phyloP scores from a whole-genome alignment of 23 tunicate genomes.

The Diplosoma virens region DNA sequence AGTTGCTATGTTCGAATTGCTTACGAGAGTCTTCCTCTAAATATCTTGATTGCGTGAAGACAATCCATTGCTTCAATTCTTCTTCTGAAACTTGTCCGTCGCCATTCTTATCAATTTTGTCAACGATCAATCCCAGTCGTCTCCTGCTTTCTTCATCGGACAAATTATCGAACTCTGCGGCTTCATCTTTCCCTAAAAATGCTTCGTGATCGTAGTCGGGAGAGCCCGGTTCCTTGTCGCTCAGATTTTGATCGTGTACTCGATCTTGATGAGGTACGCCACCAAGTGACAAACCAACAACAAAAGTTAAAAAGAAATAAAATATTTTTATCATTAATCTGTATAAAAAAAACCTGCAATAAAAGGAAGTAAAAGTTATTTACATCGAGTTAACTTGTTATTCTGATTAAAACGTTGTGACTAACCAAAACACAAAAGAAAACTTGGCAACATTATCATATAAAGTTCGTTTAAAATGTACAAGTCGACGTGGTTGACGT shows the following conservation, averaged over 20 bases:
- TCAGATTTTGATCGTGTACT: conserved; percentile 53
- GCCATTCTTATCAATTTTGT: conserved; percentile 72
- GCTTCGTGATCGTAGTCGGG: conserved; percentile 90
- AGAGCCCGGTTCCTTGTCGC: conserved; percentile 75
- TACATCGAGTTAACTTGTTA: too few relatives aligned
- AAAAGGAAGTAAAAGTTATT: too few relatives aligned
- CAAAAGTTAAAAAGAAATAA: too few relatives aligned
- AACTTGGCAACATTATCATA: too few relatives aligned
- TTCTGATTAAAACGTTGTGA: too few relatives aligned
- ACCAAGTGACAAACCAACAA: too few relatives aligned
- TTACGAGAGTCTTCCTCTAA: conserved; percentile 64
- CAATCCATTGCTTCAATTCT: conserved; percentile 83
- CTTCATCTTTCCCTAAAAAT: conserved; percentile 78
- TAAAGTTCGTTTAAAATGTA: too few relatives aligned
- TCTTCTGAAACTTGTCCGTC: conserved; percentile 62
- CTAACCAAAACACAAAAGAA: too few relatives aligned
- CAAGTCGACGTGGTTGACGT: too few relatives aligned
- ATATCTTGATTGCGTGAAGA: conserved; percentile 58
- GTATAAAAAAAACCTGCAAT: too few relatives aligned
- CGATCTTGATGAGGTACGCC: conserved; percentile 42
- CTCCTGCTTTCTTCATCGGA: conserved; percentile 76
- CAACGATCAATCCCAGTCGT: conserved; percentile 67
- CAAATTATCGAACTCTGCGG: conserved; percentile 63
- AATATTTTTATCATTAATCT: too few relatives aligned
- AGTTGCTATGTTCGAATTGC: conserved; percentile 60